These are phyloP conservation scores for Pempheris klunzingeri DNA, from an alignment of 2,797 vertebrate genomes.

Conservation along the genomic window DNA sequence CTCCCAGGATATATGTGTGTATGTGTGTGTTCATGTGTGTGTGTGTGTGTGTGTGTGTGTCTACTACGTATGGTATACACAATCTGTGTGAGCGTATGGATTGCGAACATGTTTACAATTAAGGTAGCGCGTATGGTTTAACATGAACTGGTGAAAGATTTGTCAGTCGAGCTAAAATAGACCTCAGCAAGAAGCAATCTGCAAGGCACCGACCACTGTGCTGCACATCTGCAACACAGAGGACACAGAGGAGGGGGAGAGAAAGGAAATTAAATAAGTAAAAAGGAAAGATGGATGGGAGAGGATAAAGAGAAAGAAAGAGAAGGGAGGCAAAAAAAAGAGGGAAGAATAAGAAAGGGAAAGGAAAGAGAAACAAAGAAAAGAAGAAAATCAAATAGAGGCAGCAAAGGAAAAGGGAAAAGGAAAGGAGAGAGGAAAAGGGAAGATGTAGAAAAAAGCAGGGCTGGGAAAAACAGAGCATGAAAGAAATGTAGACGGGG, in stretches of 20 bases:
- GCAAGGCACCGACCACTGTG: constrained; percentile 1
- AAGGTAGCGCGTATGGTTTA: background rate
- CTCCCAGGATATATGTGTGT: constrained; percentile 38
- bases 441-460: background rate
- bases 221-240: constrained; percentile 42
- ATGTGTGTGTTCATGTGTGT: constrained; percentile 13
- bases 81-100: background rate
- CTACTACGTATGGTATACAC: background rate
- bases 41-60: constrained; percentile 14
- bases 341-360: background rate
- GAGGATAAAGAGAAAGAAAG: background rate
- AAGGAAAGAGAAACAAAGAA: background rate
- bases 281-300: background rate
- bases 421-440: background rate
- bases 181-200: constrained; percentile 20
- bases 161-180: constrained; percentile 29
- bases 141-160: background rate
- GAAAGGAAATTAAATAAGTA: background rate
- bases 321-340: too few species aligned
- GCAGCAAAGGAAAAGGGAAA: background rate
- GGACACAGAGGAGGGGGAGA: background rate
- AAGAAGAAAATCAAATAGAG: background rate
- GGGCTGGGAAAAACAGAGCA: constrained; percentile 23
- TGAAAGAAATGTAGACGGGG: constrained; percentile 13
- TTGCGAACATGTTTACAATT: background rate